Base-by-base conservation (phyloP, 2,888 invertebrate species). In the Cheiracanthium punctorium region DNA sequence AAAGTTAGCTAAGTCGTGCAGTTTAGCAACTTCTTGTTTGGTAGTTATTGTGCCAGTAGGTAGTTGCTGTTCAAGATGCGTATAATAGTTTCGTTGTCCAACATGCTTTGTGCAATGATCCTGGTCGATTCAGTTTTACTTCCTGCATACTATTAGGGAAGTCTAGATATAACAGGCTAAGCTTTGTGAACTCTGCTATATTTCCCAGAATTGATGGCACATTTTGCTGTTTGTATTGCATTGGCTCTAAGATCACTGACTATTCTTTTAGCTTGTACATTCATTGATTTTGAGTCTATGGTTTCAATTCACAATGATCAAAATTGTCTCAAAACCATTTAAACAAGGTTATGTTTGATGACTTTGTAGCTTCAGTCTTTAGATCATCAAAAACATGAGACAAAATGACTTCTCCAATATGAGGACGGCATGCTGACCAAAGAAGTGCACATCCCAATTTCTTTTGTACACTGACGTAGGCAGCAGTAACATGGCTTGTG, bases 31-130 rank as follows among this genome's bases (percentile, higher is more conserved):
- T 41, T 37, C 2, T 71, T 71, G 33, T 24, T 33, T 71, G 33
- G 41, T 29, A 65, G 65, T 30, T 65, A 65, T 65, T 28, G 29
- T 65, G 65, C 65, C 65, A 30, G 65, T 1, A 65, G 65, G 65
- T 2, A 65, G 29, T 29, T 29, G 29, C 12, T 28, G 28, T 29
- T 29, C 29, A 29, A 14, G 65, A 17, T 41, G 28, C 17, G 24
- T 41, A 71, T 37, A 71, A 41, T 5, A 41, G 41, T 28, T 71
- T 71, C 8, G 41, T 41, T 41, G 37, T 33, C 37, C 41, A 71
- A 20, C 71, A 20, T 41, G 41, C 71, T 41, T 71, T 37, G 71
- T 71, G 71, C 37, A 71, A 37, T 8, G 71, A n/a, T 24, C 71
- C 71, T 33, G 71, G 33, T 33, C 29, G 29, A 12, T 65, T 65